Evolutionary conservation across 1,140 invertebrate genomes (phyloP), one percentile per base, ranked within the genome.

Genomic region (Euwallacea fornicatus): DNA sequence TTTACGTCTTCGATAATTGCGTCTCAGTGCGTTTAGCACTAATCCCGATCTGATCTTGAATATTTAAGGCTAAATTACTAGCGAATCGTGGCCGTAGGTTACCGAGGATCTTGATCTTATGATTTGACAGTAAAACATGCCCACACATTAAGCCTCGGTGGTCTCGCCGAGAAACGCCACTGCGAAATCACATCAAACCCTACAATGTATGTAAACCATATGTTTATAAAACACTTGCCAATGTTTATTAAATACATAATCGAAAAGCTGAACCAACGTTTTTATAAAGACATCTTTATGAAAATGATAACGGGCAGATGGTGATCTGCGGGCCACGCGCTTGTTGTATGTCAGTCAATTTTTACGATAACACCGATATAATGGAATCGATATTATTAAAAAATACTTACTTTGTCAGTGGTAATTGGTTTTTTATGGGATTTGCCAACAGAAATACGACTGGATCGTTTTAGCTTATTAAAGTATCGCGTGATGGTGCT

Each of bases 261-360:
- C 60, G 46, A 69, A 69, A 69, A 69, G 68, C 68, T 69, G 68
- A 54, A 69, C 50, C 68, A 69, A 69, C 60, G 64, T 68, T 69
- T 69, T 69, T 69, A 69, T 50, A 69, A 69, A 54, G 68, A 69
- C 68, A 69, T 65, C 68, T 69, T 69, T 69, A 69, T 63, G 68
- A 10, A 10, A 7, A 11, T 68, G 68, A 69, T 69, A 62, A 54
- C 68, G 43, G 58, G 60, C 68, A 69, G 68, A 69, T 69, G 68
- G 69, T 33, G 42, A 33, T 33, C 1, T 33, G 21, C 21, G 4
- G 21, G 21, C 21, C 21, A 33, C 64, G 64, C 64, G 64, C 42
- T 41, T 6, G 62, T 54, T 47, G 50, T 41, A 64, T 64, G 44
- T 64, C 62, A 50, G 44, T 64, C 42, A 47, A 16, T 64, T 64